Conservation (phyloP, 1,140 invertebrate species). For the Ips typographus region DNA sequence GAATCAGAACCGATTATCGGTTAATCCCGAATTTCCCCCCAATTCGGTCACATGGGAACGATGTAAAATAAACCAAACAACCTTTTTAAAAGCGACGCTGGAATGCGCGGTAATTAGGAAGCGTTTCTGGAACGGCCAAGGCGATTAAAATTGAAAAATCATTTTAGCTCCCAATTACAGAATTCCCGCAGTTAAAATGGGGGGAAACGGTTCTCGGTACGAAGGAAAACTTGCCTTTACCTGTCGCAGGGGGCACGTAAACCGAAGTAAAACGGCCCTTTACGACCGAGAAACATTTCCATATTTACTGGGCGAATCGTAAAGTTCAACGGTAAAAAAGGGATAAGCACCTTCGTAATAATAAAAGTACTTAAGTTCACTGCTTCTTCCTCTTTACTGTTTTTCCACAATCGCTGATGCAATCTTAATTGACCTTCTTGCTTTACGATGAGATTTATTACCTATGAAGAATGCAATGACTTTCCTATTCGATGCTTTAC, state of each 20-base stretch:
- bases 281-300: conserved; percentile 29
- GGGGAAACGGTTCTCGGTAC: conserved; percentile 10
- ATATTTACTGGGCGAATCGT: conserved; percentile 26
- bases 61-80: too few relatives aligned
- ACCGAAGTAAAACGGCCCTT: conserved; percentile 25
- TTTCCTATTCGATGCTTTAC: too few relatives aligned
- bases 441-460: background rate
- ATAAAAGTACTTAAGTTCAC: conserved; percentile 23
- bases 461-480: too few relatives aligned
- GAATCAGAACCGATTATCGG: too few relatives aligned
- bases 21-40: too few relatives aligned
- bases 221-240: conserved; percentile 24
- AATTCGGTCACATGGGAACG: too few relatives aligned
- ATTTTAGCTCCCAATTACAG: conserved; percentile 27
- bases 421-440: conserved; percentile 3
- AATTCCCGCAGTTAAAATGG: conserved; percentile 22
- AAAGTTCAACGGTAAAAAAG: conserved; percentile 26
- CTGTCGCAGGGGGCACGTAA: conserved; percentile 26
- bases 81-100: too few relatives aligned
- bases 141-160: conserved; percentile 23
- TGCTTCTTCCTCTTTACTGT: conserved; percentile 15
- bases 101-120: too few relatives aligned
- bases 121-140: background rate
- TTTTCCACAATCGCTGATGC: background rate
- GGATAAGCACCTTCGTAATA: conserved; percentile 28